phyloP scores from a whole-genome alignment of 2,888 invertebrate genomes.

The Dermolepida albohirtum region DNA sequence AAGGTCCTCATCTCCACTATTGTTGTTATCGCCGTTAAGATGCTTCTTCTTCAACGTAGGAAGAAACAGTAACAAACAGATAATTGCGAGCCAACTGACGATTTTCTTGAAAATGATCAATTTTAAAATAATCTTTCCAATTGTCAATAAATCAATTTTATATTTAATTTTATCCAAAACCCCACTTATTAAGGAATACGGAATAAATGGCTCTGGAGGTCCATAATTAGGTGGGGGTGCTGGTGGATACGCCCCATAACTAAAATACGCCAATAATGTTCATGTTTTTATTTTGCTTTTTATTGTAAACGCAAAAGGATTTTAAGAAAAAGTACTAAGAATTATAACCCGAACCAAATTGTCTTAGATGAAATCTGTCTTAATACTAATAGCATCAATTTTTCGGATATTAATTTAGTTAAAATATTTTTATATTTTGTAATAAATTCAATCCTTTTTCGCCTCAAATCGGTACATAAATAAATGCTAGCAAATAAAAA shows the following conservation, averaged over 20 bases:
- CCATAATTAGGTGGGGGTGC: constrained; percentile 52
- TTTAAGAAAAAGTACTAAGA: too few relatives aligned
- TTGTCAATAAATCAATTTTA: constrained; percentile 77
- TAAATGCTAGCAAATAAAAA: too few relatives aligned
- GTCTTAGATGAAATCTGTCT: too few relatives aligned
- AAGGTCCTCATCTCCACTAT: constrained; percentile 45
- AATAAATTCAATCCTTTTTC: too few relatives aligned
- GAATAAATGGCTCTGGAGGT: constrained; percentile 56
- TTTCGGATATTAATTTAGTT: too few relatives aligned
- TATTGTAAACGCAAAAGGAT: too few relatives aligned
- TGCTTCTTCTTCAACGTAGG: constrained; percentile 66
- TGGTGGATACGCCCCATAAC: constrained; percentile 30
- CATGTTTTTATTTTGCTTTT: too few relatives aligned
- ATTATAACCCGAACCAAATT: too few relatives aligned
- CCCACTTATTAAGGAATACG: constrained; percentile 69
- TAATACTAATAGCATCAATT: too few relatives aligned
- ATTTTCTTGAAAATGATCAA: constrained; percentile 84
- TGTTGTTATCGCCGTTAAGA: constrained; percentile 42
- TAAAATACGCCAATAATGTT: not conserved
- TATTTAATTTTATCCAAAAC: constrained; percentile 76
- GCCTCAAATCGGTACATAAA: too few relatives aligned
- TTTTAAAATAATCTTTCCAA: constrained; percentile 81
- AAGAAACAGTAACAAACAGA: constrained; percentile 80
- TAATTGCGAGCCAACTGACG: constrained; percentile 81
- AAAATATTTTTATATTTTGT: too few relatives aligned